phyloP scores from a whole-genome alignment of 2,888 invertebrate species.

The Cantharis lateralis region DNA sequence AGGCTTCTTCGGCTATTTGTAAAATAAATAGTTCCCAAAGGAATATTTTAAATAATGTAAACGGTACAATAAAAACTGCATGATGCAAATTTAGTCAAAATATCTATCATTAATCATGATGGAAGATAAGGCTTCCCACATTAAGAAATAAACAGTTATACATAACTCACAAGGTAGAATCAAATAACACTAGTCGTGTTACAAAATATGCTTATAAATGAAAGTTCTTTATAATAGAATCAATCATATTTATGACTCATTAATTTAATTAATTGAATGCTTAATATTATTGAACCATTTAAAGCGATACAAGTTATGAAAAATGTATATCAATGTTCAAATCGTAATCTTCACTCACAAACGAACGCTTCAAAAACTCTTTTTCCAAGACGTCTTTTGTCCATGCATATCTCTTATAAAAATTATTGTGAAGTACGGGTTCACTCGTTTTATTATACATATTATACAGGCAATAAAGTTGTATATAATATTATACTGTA shows the following conservation, averaged over 20 bases:
- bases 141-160: constrained; percentile 2
- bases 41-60: not conserved
- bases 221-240: not conserved
- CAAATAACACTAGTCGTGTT: constrained; percentile 1
- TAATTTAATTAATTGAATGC: not conserved
- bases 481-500: not conserved
- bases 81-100: constrained; percentile 1
- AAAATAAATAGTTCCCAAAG: not conserved
- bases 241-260: constrained; percentile 1
- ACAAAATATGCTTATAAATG: constrained; percentile 4
- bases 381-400: not conserved
- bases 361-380: not conserved
- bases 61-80: not conserved
- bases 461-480: not conserved
- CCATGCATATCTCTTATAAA: not conserved
- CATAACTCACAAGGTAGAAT: constrained; percentile 2
- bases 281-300: not conserved
- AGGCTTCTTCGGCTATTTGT: not conserved
- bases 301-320: not conserved
- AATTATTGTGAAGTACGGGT: not conserved
- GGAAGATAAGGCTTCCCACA: not conserved
- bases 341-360: not conserved
- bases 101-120: constrained; percentile 1
- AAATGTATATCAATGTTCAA: not conserved
- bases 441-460: not conserved